A percentile compares a stretch with the other conserved stretches of the same genome.
phyloP scores from a whole-genome alignment of 2,888 invertebrate species.

The Plagiodera versicolora region DNA sequence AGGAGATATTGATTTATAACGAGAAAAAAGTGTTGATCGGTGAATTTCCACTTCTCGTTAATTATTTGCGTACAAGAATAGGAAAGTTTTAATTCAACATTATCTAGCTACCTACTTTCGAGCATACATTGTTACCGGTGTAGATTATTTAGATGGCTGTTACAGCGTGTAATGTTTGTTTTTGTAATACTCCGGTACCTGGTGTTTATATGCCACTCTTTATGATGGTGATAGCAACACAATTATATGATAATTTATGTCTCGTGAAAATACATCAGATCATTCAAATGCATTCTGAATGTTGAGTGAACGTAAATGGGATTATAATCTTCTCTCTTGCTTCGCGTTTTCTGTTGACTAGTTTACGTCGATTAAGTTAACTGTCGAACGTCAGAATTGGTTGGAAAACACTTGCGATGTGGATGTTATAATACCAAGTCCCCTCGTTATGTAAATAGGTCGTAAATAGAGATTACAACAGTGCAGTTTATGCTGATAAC shows the following conservation, averaged over 20 bases:
- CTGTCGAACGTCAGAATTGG: background rate
- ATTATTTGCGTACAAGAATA: no score
- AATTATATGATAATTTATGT: background rate
- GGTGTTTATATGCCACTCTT: background rate
- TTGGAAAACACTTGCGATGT: background rate
- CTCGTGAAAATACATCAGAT: background rate
- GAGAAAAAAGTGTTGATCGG: no score
- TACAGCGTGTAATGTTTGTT: background rate
- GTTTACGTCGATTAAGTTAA: background rate
- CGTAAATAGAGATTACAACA: slow-evolving; percentile 1
- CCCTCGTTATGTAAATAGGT: slow-evolving; percentile 1
- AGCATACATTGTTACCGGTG: background rate
- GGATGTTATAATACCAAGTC: background rate
- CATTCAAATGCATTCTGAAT: background rate
- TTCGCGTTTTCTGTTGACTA: background rate
- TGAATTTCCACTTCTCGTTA: no score
- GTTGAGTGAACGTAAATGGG: background rate
- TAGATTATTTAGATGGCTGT: background rate
- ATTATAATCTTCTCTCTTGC: background rate
- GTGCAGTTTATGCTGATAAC: slow-evolving; percentile 1
- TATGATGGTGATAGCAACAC: background rate
- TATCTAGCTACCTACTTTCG: no score
- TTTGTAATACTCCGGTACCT: background rate
- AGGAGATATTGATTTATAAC: no score
- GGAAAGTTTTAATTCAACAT: no score